Base-by-base conservation (phyloP, 1,140 invertebrate species). In the Ceratosolen fusciceps region DNA sequence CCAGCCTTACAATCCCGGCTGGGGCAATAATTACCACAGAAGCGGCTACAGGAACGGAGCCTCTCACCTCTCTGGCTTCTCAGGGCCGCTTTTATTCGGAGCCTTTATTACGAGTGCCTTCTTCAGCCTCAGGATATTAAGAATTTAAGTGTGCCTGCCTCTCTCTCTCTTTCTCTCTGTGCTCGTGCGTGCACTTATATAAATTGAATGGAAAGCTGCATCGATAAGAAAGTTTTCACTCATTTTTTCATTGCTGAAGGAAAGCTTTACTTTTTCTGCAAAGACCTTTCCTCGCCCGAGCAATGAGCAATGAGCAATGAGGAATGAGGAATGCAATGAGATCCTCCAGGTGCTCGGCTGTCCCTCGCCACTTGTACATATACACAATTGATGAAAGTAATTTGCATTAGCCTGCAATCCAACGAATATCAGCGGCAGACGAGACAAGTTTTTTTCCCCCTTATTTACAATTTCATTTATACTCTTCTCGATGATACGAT, bases 1-100 rank as follows among this genome's bases (percentile, higher is more conserved):
- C 80, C 83, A 83, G 0, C 83, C 83, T 24, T 83, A 84, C 19
- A 80, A 77, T 62, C 39, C 77, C 0, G 77, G 65, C 2, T 76
- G 83, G n/a, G 72, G 74, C n/a, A 80, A 79, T 49, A 31, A 78
- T 24, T 83, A 84, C 34, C 34, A 77, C 0, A 83, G 85, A 26
- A 74, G 81, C 10, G 74, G 73, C 24, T 73, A 52, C 9, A 60
- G 79, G 34, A 80, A 76, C 24, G 74, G 68, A 29, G 74, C 67
- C 37, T 62, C 65, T 29, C 49, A 31, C 16, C 0, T 39, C 26
- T 43, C 26, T 19, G 1, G 16, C 14, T 1, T 31, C 0, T 77
- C 75, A 7, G 31, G 4, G n/a, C 5, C 47, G 0, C 14, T 60
- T 58, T 19, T 78, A 3, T n/a, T 65, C 29, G 77, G 29, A 52